phyloP scores from a whole-genome alignment of 2,888 invertebrate species.

The Schizotus pectinicornis region DNA sequence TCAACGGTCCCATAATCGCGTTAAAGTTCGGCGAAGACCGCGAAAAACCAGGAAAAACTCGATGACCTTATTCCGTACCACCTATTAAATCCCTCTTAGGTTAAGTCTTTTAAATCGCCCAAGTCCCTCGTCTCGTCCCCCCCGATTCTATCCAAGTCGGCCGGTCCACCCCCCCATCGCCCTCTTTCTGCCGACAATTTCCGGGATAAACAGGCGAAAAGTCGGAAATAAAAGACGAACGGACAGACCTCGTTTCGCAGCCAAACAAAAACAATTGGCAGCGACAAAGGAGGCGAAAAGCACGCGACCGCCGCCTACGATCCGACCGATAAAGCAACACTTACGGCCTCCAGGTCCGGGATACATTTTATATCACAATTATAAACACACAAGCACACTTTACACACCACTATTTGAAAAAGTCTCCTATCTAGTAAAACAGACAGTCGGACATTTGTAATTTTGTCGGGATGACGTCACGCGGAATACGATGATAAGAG shows the following conservation, averaged over 20 bases:
- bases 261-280: conserved; percentile 22
- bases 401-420: conserved; percentile 55
- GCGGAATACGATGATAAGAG: not conserved
- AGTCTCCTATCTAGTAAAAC: conserved; percentile 52
- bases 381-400: conserved; percentile 54
- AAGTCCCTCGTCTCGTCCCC: not conserved
- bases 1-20: no score
- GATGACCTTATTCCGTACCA: conserved; percentile 43
- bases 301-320: no score
- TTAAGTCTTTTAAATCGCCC: conserved; percentile 20
- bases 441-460: conserved; percentile 60
- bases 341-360: conserved; percentile 58
- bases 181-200: no score
- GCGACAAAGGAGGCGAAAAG: not conserved
- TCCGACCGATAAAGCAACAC: conserved; percentile 30
- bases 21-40: no score
- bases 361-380: conserved; percentile 53
- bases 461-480: conserved; percentile 53
- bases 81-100: conserved; percentile 19
- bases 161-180: no score
- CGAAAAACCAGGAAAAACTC: conserved; percentile 30
- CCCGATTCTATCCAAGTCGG: no score
- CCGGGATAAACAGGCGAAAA: not conserved
- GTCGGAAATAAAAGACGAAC: conserved; percentile 17
- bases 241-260: conserved; percentile 29